A percentile compares a stretch with the other conserved stretches of the same genome.
Conservation (phyloP, 2,797 vertebrate genomes). For the Leptodactylus fallax region DNA sequence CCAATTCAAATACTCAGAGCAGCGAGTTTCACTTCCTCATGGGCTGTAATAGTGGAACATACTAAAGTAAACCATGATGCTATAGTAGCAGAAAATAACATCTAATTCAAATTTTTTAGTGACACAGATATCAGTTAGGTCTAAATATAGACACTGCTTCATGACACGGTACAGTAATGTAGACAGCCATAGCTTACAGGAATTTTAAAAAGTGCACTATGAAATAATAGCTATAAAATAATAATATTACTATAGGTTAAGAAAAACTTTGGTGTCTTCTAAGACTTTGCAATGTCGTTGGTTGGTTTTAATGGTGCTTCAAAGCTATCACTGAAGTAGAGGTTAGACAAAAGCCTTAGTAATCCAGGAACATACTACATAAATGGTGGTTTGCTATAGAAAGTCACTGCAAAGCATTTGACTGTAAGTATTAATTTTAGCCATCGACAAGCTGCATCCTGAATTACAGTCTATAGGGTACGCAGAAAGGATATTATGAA, state of each 20-base stretch:
- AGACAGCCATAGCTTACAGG: too few species aligned
- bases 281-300: not conserved
- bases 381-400: not conserved
- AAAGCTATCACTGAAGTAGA: not conserved
- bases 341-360: not conserved
- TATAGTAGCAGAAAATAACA: conserved; percentile 27
- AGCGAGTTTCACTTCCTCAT: conserved; percentile 56
- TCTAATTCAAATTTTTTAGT: not conserved
- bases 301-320: not conserved
- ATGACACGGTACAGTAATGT: not conserved
- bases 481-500: not conserved
- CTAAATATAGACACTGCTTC: not conserved
- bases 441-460: not conserved
- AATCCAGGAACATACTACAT: not conserved
- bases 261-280: not conserved
- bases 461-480: not conserved
- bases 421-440: conserved; percentile 1
- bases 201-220: not conserved
- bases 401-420: not conserved
- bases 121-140: not conserved
- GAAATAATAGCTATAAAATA: not conserved
- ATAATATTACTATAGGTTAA: not conserved
- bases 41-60: conserved; percentile 23
- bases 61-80: conserved; percentile 25
- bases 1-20: conserved; percentile 22